Percentiles rank a stretch among this genome's conserved stretches.
These are phyloP conservation scores for Mormoops blainvillei DNA, from an alignment of 2,113 vertebrate species.

Conservation along the genomic window DNA sequence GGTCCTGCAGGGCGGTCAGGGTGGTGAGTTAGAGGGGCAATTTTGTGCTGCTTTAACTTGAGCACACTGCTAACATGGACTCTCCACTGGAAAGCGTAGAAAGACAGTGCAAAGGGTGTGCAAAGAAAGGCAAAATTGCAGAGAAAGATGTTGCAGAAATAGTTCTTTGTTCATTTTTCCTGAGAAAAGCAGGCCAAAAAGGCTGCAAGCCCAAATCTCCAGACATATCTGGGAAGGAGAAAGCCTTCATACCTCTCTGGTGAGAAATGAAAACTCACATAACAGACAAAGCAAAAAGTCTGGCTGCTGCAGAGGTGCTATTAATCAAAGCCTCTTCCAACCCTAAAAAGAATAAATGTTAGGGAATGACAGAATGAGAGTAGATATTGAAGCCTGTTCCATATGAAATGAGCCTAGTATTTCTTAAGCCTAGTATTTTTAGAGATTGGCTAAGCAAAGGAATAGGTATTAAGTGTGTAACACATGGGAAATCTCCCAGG, in stretches of 20 bases:
- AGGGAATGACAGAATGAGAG: background rate
- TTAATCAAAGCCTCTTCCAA: background rate
- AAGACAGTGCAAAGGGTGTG: background rate
- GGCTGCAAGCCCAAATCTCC: background rate
- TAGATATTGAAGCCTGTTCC: background rate
- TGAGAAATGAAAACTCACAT: conserved; percentile 10
- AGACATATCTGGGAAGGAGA: background rate
- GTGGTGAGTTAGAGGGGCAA: background rate
- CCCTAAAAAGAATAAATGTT: background rate
- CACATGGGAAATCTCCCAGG: background rate
- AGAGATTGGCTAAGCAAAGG: background rate
- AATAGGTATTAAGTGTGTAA: background rate
- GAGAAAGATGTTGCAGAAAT: background rate
- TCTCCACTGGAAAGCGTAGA: background rate
- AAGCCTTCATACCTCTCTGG: background rate
- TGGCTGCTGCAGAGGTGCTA: background rate
- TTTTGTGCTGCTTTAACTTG: background rate
- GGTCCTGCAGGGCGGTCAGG: background rate
- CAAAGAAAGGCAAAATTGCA: background rate
- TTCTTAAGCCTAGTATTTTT: background rate
- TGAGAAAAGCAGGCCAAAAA: background rate
- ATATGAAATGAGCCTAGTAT: background rate
- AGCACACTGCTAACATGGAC: background rate
- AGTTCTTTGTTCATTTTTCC: background rate
- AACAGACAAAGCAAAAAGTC: background rate